A percentile compares a stretch with the other conserved stretches of the same genome.
phyloP scores from a whole-genome alignment of 2,113 vertebrate species.

The Paralichthys olivaceus region DNA sequence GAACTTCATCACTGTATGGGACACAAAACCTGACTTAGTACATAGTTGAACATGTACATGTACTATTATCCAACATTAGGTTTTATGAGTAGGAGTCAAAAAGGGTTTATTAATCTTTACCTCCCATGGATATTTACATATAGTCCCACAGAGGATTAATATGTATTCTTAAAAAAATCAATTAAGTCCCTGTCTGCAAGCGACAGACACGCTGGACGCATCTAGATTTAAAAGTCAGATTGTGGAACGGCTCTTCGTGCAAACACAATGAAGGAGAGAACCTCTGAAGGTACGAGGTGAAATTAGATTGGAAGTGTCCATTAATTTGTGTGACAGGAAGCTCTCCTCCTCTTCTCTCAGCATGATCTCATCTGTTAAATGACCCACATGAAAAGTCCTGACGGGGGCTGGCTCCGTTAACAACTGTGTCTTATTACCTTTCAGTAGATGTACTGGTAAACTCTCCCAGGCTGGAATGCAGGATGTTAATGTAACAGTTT shows the following conservation, averaged over 20 bases:
- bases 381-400: constrained; percentile 41
- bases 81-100: too few relatives aligned
- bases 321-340: constrained; percentile 48
- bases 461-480: constrained; percentile 8
- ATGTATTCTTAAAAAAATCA: neutral
- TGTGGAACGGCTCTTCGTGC: constrained; percentile 32
- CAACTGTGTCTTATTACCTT: constrained; percentile 19
- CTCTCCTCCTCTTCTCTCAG: constrained; percentile 41
- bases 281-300: constrained; percentile 27
- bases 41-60: too few relatives aligned
- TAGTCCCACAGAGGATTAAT: neutral
- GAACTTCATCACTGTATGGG: too few relatives aligned
- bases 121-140: neutral
- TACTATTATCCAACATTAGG: too few relatives aligned
- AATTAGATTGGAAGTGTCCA: constrained; percentile 57
- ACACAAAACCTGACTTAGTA: too few relatives aligned
- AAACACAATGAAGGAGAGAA: constrained; percentile 45
- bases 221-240: constrained; percentile 36
- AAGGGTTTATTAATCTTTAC: too few relatives aligned
- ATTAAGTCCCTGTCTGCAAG: neutral
- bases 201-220: neutral
- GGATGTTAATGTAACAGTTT: neutral
- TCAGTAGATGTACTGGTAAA: neutral
- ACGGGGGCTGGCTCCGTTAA: constrained; percentile 16
- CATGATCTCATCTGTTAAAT: constrained; percentile 47